phyloP scores from a whole-genome alignment of 2,797 vertebrate species.

The Phalanger gymnotis region DNA sequence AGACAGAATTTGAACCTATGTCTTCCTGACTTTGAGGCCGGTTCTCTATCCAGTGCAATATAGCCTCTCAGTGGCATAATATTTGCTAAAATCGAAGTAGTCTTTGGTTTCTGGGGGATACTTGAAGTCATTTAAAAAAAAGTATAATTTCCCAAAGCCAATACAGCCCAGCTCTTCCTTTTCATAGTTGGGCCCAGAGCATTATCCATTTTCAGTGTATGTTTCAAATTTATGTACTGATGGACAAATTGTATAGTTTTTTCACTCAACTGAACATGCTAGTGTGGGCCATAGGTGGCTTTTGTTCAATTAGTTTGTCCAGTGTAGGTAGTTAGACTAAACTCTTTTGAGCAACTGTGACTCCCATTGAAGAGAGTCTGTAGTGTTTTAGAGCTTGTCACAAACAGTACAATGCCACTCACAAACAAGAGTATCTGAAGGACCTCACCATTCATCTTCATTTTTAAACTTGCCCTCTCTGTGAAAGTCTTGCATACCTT shows the following conservation, averaged over 20 bases:
- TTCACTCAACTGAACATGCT: background rate
- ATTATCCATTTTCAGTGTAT: background rate
- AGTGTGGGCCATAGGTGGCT: background rate
- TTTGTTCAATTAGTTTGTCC: background rate
- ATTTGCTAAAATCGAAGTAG: background rate
- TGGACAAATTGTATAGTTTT: background rate
- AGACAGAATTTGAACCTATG: background rate
- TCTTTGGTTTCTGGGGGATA: background rate
- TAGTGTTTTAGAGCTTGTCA: background rate
- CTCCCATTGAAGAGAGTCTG: background rate
- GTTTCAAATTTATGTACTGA: background rate
- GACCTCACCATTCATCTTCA: background rate
- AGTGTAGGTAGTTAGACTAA: background rate
- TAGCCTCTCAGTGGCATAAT: background rate
- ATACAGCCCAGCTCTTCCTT: background rate
- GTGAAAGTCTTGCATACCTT: background rate
- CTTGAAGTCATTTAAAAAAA: background rate
- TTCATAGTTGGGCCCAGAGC: background rate
- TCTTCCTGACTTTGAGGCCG: background rate
- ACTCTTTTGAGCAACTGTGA: background rate
- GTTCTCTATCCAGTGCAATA: background rate
- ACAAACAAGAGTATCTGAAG: background rate
- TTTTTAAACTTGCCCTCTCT: background rate
- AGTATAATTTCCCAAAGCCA: background rate
- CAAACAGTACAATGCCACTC: background rate